Evolutionary conservation across 2,113 vertebrate genomes (phyloP), one percentile per base, ranked within the genome.

Genomic region (Archocentrus centrarchus): DNA sequence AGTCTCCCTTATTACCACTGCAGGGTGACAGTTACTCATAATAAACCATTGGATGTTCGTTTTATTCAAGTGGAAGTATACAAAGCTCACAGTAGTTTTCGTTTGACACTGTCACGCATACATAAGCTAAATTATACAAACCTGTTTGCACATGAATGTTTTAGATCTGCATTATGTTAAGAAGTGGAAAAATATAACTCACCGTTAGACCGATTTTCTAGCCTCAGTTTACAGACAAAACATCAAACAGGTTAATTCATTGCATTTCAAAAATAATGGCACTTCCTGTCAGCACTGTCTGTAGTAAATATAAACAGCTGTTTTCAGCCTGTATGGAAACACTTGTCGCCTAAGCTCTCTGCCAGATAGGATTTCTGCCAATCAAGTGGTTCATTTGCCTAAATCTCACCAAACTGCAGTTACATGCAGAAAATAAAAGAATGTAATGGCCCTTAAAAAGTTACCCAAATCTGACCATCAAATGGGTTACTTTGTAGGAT

Each of bases 231-330:
- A 5, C 47, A 6, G 2, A 50, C 47, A 55, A n/a, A 53, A 73
- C 27, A 73, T 27, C 47, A 55, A 73, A 55, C 68, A 13, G 47
- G 47, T 73, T n/a, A 73, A 53, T 73, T 73, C 47, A 10, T 73
- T n/a, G 68, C 53, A 55, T 73, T 73, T 35, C 68, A 35, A 73
- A 73, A 73, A 73, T 73, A 73, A n/a, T 50, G n/a, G 27, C 27
- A 0, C 47, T 35, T 73, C 47, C 27, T n/a, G 27, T 32, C 53
- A 2, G 0, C 1, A 35, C 18, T 55, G 17, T 32, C 27, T 35
- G 47, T 35, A 55, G 13, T 35, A 55, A 73, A 55, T 73, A 11
- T 73, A 73, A 73, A 73, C 1, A n/a, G 30, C 24, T 53, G 50
- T 55, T 20, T 55, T 55, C 18, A 20, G 7, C 50, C 41, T 44